Conservation (phyloP, 1,140 invertebrate species). For the Batillaria attramentaria region DNA sequence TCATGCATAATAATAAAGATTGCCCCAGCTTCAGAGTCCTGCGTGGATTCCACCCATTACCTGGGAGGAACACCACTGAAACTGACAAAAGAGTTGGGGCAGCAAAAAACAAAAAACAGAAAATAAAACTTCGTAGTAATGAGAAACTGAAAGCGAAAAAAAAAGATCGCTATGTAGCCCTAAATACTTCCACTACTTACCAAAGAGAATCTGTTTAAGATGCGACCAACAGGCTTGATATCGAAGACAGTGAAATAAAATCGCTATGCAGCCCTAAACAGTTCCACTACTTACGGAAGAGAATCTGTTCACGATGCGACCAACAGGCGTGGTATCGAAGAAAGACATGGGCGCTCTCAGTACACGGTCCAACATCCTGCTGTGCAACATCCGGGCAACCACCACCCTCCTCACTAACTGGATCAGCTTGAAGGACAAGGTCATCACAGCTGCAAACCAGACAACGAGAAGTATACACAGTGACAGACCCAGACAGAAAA, state of each 20-base stretch:
- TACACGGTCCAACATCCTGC: conserved; percentile 79
- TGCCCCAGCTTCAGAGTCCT: too few species aligned
- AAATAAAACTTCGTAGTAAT: neutral
- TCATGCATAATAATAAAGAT: too few species aligned
- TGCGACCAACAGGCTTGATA: conserved; percentile 77
- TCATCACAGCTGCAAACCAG: conserved; percentile 47
- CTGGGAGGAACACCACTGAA: too few species aligned
- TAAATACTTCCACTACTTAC: conserved; percentile 73
- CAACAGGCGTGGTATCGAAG: conserved; percentile 79
- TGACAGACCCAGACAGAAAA: neutral
- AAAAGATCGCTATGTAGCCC: neutral
- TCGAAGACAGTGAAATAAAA: conserved; percentile 77
- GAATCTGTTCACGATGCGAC: conserved; percentile 78
- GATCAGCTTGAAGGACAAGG: conserved; percentile 47
- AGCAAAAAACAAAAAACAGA: too few species aligned
- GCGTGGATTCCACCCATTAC: too few species aligned
- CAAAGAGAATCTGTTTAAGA: conserved; percentile 79
- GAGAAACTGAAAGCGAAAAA: neutral
- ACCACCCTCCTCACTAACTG: conserved; percentile 70
- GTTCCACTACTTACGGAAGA: conserved; percentile 80
- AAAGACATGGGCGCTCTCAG: conserved; percentile 75
- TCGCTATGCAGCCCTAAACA: neutral
- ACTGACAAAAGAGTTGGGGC: too few species aligned
- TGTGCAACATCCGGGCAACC: conserved; percentile 80
- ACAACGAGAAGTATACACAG: neutral